Evolutionary conservation across 2,888 invertebrate genomes (phyloP), one percentile per base, ranked within the genome.

Genomic region (Galerucella calmariensis): DNA sequence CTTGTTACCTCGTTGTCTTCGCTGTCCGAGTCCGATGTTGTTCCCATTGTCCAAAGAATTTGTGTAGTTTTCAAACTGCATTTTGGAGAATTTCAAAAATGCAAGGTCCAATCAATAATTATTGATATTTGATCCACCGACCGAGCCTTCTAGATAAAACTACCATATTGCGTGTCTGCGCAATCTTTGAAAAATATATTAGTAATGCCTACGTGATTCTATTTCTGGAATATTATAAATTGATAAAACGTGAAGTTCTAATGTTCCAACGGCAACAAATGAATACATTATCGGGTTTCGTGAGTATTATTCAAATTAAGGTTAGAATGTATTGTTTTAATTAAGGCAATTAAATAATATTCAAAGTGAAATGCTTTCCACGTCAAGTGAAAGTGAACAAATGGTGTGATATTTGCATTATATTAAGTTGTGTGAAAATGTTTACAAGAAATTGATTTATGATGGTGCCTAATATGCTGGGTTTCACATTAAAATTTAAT

Each of bases 341-440:
- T 61, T 14, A 6, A 10, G 1, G 12, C 61, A 61, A 61, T 61
- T 61, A 61, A 35, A 61, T 61, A 61, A 61, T 14, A 27, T 62
- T 62, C 41, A 41, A 62, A 62, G n/a, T 27, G 35, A 62, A 35
- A 35, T 62, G n/a, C 27, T 62, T 62, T 62, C n/a, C 41, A 16
- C 14, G 12, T 27, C n/a, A 35, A 62, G 35, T 62, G 61, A 27
- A 62, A 62, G 27, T 62, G 35, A 14, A n/a, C n/a, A 41, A 35
- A 48, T 14, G 12, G 10, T 46, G 2, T 46, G 3, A 48, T 48
- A 48, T 14, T 48, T 12, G 1, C 14, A 48, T 48, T 48, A 48
- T 48, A 48, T 48, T 48, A 14, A 48, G 5, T 48, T 48, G 48
- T 48, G 48, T 48, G 48, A 48, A 48, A 48, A 12, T 48, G 48